Evolutionary conservation across 2,888 invertebrate species (phyloP).

Genomic region (Nematopogon swammerdamellus): DNA sequence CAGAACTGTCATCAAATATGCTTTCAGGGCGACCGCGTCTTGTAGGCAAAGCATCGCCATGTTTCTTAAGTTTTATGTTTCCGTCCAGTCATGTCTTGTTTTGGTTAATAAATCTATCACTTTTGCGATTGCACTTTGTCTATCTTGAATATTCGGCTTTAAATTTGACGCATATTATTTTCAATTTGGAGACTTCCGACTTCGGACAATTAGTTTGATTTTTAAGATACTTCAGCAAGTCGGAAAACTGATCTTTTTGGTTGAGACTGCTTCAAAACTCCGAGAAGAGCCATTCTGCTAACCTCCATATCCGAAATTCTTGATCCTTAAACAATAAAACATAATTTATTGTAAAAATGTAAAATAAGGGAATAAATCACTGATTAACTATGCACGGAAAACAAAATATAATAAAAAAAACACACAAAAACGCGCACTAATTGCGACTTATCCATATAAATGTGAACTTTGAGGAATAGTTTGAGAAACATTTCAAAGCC

Average conservation of each 20-base stretch:
- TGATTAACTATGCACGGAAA: too few species aligned
- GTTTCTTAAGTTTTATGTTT: neutral
- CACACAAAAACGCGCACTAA: too few species aligned
- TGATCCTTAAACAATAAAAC: constrained; percentile 1
- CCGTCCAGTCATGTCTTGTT: neutral
- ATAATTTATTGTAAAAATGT: neutral
- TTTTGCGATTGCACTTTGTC: neutral
- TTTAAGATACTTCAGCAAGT: too few species aligned
- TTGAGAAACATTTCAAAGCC: too few species aligned
- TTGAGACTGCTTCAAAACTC: neutral
- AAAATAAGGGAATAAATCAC: too few species aligned
- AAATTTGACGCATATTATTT: constrained; percentile 1
- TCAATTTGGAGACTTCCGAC: neutral
- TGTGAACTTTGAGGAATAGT: too few species aligned
- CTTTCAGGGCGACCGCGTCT: constrained; percentile 1
- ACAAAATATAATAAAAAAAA: too few species aligned
- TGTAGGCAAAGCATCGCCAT: neutral
- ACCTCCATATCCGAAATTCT: neutral
- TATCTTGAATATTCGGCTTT: neutral
- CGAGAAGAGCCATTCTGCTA: neutral
- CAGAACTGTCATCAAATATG: neutral
- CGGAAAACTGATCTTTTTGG: neutral
- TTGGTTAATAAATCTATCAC: neutral
- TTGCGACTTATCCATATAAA: too few species aligned
- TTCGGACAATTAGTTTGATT: too few species aligned